Conservation (phyloP, 2,888 invertebrate genomes). For the Cantharis flavilabris region DNA sequence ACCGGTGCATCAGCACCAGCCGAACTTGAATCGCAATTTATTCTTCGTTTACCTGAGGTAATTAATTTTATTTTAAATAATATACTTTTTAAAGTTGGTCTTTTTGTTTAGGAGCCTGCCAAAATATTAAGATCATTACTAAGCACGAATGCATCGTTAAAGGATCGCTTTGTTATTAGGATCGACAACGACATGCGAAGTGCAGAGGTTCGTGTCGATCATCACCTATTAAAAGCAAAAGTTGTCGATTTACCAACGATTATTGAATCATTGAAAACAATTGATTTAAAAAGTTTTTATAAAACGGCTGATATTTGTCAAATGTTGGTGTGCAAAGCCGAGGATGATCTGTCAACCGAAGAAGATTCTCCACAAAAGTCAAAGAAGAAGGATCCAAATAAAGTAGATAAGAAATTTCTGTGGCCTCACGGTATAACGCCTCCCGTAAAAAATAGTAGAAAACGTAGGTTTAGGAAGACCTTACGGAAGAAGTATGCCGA, state of each 20-base stretch:
- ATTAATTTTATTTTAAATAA: not conserved
- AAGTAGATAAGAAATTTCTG: conserved; percentile 87
- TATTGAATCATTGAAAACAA: conserved; percentile 92
- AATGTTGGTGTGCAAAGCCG: conserved; percentile 86
- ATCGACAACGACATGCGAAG: conserved; percentile 87
- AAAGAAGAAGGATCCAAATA: conserved; percentile 80
- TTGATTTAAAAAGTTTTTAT: conserved; percentile 95
- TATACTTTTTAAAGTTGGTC: not conserved
- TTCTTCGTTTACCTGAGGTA: conserved; percentile 47
- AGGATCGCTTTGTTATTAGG: conserved; percentile 84
- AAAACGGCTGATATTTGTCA: conserved; percentile 97
- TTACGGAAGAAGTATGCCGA: conserved; percentile 96
- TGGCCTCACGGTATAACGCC: conserved; percentile 97
- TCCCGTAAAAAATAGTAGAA: conserved; percentile 93
- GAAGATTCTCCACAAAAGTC: conserved; percentile 79
- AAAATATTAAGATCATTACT: conserved; percentile 75
- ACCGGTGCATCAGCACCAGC: conserved; percentile 36
- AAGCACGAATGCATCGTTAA: conserved; percentile 73
- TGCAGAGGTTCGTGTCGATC: conserved; percentile 87
- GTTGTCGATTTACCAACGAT: conserved; percentile 90
- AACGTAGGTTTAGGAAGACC: conserved; percentile 90
- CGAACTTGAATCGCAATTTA: conserved; percentile 50
- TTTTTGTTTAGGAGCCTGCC: conserved; percentile 67
- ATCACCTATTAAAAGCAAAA: conserved; percentile 85
- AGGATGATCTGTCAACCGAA: conserved; percentile 77